Conservation (phyloP, 2,797 vertebrate species). For the Kryptolebias ocellatus region DNA sequence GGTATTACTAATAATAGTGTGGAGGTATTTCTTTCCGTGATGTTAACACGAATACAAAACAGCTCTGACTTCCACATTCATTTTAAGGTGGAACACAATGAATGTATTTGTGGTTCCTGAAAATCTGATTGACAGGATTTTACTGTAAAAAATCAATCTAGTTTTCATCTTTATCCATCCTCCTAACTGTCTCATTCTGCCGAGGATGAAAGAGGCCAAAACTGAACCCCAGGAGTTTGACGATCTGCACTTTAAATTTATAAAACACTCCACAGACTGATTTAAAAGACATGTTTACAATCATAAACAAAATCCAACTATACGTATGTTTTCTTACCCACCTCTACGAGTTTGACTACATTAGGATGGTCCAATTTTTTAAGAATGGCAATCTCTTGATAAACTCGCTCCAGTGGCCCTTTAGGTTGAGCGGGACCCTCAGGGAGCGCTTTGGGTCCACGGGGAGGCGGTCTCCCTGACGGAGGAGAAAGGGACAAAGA, state of each 20-base stretch:
- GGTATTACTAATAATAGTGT: no score
- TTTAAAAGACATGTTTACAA: not conserved
- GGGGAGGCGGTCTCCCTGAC: slow-evolving; percentile 93
- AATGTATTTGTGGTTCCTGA: no score
- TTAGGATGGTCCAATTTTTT: slow-evolving; percentile 98
- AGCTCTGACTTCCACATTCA: no score
- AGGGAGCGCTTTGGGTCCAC: slow-evolving; percentile 84
- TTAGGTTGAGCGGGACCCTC: slow-evolving; percentile 88
- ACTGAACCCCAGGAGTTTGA: not conserved
- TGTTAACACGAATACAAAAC: no score
- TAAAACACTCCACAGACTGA: not conserved
- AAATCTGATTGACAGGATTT: no score
- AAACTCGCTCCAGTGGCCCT: slow-evolving; percentile 94
- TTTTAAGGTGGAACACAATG: no score
- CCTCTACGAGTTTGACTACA: slow-evolving; percentile 97
- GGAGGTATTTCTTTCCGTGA: no score
- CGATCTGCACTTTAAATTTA: not conserved
- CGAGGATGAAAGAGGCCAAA: not conserved
- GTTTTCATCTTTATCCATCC: not conserved
- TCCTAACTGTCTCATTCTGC: not conserved
- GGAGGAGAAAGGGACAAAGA: slow-evolving; percentile 14
- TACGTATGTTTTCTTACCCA: slow-evolving; percentile 48
- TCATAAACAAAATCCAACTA: slow-evolving; percentile 3
- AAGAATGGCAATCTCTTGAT: slow-evolving; percentile 98
- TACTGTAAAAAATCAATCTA: not conserved